Percentiles rank a stretch among this genome's conserved stretches.
Conservation (phyloP, 2,888 invertebrate genomes). For the Hirtodrosophila cameraria region DNA sequence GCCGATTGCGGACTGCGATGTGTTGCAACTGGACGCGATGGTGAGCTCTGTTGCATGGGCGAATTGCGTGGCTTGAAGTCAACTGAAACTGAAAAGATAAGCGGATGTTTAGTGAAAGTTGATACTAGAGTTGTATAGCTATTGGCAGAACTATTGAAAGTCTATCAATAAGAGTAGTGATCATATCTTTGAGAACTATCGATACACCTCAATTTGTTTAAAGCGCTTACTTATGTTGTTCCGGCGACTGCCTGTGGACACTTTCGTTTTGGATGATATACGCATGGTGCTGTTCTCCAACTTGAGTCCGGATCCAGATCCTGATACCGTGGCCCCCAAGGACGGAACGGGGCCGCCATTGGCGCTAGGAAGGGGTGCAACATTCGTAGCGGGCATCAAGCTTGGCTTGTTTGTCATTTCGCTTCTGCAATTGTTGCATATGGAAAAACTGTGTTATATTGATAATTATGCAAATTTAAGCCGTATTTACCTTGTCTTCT, state of each 20-base stretch:
- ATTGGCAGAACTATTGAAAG: too few species aligned
- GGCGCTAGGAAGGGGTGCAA: conserved; percentile 20
- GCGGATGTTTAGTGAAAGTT: conserved; percentile 43
- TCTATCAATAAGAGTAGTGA: too few species aligned
- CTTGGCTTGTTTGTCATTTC: conserved; percentile 82
- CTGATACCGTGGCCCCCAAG: conserved; percentile 2
- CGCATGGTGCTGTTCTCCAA: conserved; percentile 86
- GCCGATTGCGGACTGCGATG: conserved; percentile 84
- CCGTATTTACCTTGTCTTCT: conserved; percentile 91
- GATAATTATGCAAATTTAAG: neutral
- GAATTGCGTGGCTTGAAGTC: conserved; percentile 86
- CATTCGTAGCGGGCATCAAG: conserved; percentile 60
- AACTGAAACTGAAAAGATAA: conserved; percentile 63
- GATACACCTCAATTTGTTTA: too few species aligned
- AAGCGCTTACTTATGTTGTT: conserved; percentile 82
- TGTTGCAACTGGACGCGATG: conserved; percentile 81
- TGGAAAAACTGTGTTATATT: neutral
- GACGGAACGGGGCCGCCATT: conserved; percentile 49
- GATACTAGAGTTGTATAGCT: too few species aligned
- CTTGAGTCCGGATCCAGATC: conserved; percentile 44
- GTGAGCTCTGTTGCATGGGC: conserved; percentile 87
- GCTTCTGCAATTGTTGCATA: conserved; percentile 63
- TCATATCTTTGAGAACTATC: too few species aligned
- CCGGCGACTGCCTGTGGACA: conserved; percentile 86
- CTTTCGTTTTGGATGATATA: conserved; percentile 86